phyloP scores from a whole-genome alignment of 2,888 invertebrate genomes.

The Sabatieria punctata region DNA sequence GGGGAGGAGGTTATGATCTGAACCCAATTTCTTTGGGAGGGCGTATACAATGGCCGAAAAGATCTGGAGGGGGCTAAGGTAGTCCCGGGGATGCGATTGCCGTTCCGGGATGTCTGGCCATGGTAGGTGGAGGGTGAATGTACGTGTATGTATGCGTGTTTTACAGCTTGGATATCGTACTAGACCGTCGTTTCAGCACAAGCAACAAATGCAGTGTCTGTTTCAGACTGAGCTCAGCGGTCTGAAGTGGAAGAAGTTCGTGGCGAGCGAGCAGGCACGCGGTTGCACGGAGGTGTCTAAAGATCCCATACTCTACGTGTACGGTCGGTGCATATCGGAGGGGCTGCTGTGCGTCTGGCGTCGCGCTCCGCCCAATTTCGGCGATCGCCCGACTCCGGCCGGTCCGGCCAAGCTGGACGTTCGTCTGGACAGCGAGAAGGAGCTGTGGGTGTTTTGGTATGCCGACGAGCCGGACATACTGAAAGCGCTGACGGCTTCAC shows the following conservation, averaged over 20 bases:
- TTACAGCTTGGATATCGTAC: neutral
- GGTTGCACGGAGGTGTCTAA: slow-evolving; percentile 22
- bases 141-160: neutral
- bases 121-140: no score
- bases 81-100: no score
- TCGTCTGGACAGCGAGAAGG: slow-evolving; percentile 44
- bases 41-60: no score
- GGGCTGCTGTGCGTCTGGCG: slow-evolving; percentile 97
- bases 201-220: neutral
- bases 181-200: neutral
- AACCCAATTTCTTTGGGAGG: no score
- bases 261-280: slow-evolving; percentile 55
- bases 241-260: slow-evolving; percentile 24
- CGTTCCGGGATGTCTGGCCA: no score
- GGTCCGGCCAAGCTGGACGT: slow-evolving; percentile 19
- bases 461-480: slow-evolving; percentile 32
- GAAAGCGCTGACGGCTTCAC: slow-evolving; percentile 21
- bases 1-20: no score
- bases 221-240: slow-evolving; percentile 64
- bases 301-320: slow-evolving; percentile 37
- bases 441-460: slow-evolving; percentile 99
- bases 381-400: neutral
- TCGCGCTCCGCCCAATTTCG: slow-evolving; percentile 40
- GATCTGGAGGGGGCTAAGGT: no score
- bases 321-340: slow-evolving; percentile 42